Conservation (phyloP, 2,888 invertebrate genomes). For the Dasysyrphus albostriatus region DNA sequence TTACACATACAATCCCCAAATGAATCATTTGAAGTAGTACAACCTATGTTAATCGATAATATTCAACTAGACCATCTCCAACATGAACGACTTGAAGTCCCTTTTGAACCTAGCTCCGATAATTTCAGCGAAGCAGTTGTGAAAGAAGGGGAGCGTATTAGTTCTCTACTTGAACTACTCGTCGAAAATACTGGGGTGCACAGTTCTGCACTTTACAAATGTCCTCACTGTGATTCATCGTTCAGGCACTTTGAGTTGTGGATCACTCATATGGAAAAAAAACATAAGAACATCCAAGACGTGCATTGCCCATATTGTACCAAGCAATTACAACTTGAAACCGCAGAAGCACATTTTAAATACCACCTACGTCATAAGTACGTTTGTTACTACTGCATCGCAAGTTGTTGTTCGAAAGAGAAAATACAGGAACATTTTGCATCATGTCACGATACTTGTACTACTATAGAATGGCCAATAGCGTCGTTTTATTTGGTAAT, state of each 20-base stretch:
- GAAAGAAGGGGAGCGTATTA: constrained; percentile 20
- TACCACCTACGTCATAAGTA: constrained; percentile 31
- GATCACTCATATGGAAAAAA: constrained; percentile 74
- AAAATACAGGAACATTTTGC: constrained; percentile 31
- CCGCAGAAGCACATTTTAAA: constrained; percentile 8
- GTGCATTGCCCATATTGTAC: constrained; percentile 39
- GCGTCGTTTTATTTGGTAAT: constrained; percentile 32
- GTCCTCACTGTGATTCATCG: constrained; percentile 76
- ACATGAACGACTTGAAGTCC: neutral
- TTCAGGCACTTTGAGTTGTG: constrained; percentile 76
- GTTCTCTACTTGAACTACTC: constrained; percentile 33
- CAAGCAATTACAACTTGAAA: neutral
- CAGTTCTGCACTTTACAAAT: constrained; percentile 70
- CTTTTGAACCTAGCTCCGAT: neutral
- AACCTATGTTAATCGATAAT: neutral
- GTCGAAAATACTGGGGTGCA: constrained; percentile 49
- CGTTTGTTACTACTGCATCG: constrained; percentile 53
- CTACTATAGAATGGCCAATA: neutral
- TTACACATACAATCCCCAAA: neutral
- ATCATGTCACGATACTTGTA: constrained; percentile 8
- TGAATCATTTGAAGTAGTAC: neutral
- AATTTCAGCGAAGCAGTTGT: neutral
- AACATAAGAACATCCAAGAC: constrained; percentile 51
- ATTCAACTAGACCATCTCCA: neutral
- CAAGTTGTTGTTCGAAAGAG: neutral